Conservation (phyloP, 2,113 vertebrate genomes). For the Grammomys surdaster region DNA sequence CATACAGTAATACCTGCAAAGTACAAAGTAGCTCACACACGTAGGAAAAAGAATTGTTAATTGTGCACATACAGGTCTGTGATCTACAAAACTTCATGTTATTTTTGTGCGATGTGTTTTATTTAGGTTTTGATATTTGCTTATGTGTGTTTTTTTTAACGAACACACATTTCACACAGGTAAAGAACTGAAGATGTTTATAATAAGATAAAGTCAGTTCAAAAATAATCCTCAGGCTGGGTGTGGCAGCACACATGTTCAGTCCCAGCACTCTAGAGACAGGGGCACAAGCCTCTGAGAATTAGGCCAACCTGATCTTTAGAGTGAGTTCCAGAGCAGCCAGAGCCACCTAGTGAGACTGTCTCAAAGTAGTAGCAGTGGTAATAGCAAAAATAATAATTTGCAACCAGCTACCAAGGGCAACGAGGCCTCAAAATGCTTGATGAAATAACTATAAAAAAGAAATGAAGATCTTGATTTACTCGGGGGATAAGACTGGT, state of each 20-base stretch:
- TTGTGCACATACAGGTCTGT: not conserved
- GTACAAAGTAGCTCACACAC: conserved; percentile 56
- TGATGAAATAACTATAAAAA: conserved; percentile 61
- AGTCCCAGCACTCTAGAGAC: not conserved
- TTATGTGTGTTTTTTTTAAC: conserved; percentile 68
- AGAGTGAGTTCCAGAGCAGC: not conserved
- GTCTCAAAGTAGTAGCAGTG: not conserved
- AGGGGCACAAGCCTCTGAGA: not conserved
- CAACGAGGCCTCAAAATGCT: conserved; percentile 64
- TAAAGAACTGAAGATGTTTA: conserved; percentile 38
- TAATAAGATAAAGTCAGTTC: conserved; percentile 42
- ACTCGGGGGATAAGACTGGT: conserved; percentile 74
- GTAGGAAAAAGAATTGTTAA: not conserved
- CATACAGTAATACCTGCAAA: conserved; percentile 60
- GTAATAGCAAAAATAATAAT: not conserved
- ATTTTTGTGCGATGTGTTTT: conserved; percentile 51
- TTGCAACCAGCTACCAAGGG: conserved; percentile 55
- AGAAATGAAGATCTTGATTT: conserved; percentile 67
- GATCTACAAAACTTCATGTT: conserved; percentile 41
- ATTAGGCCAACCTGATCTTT: not conserved
- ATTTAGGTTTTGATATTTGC: conserved; percentile 48
- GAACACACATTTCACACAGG: not conserved
- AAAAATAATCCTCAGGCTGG: conserved; percentile 26
- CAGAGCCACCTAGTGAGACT: not conserved
- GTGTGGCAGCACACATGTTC: not conserved